Evolutionary conservation across 92 coral and sea anemone species (phyloP).

Genomic region (Blastomussa wellsi): DNA sequence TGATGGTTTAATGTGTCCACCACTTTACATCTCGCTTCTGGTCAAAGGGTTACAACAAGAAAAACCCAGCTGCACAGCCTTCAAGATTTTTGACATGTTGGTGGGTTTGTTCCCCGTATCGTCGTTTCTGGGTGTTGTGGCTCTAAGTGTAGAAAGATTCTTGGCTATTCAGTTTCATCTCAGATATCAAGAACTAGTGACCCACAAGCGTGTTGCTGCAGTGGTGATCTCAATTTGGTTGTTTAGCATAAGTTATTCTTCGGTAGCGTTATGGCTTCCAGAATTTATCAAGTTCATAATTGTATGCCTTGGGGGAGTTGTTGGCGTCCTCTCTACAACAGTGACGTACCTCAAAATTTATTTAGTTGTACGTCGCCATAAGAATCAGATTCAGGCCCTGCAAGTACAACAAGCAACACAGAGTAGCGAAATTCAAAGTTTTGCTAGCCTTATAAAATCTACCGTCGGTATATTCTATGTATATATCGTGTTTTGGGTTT

Average conservation of each 20-base stretch:
- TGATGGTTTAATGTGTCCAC: neutral
- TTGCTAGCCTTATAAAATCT: too few relatives aligned
- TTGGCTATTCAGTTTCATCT: too few relatives aligned
- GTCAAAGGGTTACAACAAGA: neutral
- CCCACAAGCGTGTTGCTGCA: too few relatives aligned
- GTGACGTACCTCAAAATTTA: constrained; percentile 7
- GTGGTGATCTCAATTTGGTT: neutral
- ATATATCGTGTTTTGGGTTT: too few relatives aligned
- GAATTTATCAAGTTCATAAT: neutral
- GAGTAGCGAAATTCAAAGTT: too few relatives aligned
- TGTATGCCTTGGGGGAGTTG: constrained; percentile 2
- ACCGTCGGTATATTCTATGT: too few relatives aligned
- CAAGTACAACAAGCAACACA: too few relatives aligned
- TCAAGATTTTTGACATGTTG: too few relatives aligned
- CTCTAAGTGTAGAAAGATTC: too few relatives aligned
- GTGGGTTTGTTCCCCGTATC: neutral
- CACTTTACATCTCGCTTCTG: neutral
- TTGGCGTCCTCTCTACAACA: neutral
- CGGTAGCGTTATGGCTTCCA: constrained; percentile 2
- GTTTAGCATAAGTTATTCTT: neutral
- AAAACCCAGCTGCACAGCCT: too few relatives aligned
- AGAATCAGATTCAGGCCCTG: neutral
- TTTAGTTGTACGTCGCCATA: constrained; percentile 2
- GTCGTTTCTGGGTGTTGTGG: neutral
- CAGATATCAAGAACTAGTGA: too few relatives aligned